Evolutionary conservation across 2,888 invertebrate genomes (phyloP).

Genomic region (Thymelicus acteon): DNA sequence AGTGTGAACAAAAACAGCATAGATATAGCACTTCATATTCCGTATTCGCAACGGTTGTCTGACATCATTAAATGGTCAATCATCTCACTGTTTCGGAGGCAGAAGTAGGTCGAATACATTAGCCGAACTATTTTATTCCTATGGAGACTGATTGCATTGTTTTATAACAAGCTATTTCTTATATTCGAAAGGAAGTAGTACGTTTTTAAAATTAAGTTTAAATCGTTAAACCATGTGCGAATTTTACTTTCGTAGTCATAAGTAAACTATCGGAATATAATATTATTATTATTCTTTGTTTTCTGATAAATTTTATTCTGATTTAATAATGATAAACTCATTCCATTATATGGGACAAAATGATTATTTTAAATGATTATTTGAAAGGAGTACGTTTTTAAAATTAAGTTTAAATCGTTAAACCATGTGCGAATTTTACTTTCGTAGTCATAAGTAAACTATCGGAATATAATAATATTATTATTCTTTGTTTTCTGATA

Average conservation of each 20-base stretch:
- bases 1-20: slow-evolving; percentile 31
- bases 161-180: slow-evolving; percentile 21
- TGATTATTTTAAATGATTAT: too few relatives aligned
- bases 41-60: slow-evolving; percentile 66
- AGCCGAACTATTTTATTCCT: slow-evolving; percentile 57
- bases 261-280: too few relatives aligned
- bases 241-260: too few relatives aligned
- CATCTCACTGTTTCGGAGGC: slow-evolving; percentile 62
- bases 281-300: too few relatives aligned
- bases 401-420: neutral
- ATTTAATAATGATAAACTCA: neutral
- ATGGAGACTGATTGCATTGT: slow-evolving; percentile 35
- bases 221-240: too few relatives aligned
- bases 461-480: too few relatives aligned
- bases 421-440: too few relatives aligned
- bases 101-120: slow-evolving; percentile 73
- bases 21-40: slow-evolving; percentile 51
- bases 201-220: neutral
- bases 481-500: too few relatives aligned
- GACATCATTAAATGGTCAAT: slow-evolving; percentile 76
- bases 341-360: neutral
- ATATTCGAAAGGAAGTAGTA: slow-evolving; percentile 10
- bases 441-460: too few relatives aligned
- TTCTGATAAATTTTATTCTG: too few relatives aligned
- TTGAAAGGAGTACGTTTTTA: slow-evolving; percentile 8